Evolutionary conservation across 2,888 invertebrate genomes (phyloP).

Genomic region (Clusia tigrina): DNA sequence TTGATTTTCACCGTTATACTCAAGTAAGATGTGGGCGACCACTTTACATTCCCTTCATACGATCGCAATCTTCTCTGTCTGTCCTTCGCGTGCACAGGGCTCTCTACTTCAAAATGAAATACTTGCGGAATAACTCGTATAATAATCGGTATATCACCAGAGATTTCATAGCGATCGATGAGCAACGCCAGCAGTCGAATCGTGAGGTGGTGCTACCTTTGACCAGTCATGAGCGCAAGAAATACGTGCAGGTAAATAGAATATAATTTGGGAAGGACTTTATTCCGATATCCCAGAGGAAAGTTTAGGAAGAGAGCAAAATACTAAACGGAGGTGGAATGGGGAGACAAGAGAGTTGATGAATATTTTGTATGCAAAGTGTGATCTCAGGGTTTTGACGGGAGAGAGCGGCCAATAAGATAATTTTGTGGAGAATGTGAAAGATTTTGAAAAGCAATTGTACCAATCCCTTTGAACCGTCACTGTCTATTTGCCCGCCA

Average conservation of each 20-base stretch:
- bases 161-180: conserved; percentile 72
- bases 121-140: conserved; percentile 73
- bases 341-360: neutral
- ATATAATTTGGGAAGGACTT: too few relatives aligned
- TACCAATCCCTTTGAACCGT: too few relatives aligned
- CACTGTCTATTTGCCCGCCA: too few relatives aligned
- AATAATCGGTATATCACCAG: conserved; percentile 77
- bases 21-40: too few relatives aligned
- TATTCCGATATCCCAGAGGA: too few relatives aligned
- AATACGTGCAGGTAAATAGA: conserved; percentile 73
- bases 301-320: neutral
- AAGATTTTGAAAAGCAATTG: too few relatives aligned
- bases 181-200: conserved; percentile 68
- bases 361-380: too few relatives aligned
- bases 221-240: conserved; percentile 70
- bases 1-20: conserved; percentile 69
- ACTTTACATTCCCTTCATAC: too few relatives aligned
- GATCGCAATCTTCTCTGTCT: too few relatives aligned
- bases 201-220: conserved; percentile 75
- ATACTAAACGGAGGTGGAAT: neutral
- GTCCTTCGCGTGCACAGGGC: conserved; percentile 66
- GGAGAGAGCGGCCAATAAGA: too few relatives aligned
- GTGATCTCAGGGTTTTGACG: too few relatives aligned
- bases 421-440: too few relatives aligned
- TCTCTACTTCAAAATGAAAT: conserved; percentile 76